Evolutionary conservation across 2,888 invertebrate genomes (phyloP), one percentile per base, ranked within the genome.

Genomic region (Mesoligia furuncula): DNA sequence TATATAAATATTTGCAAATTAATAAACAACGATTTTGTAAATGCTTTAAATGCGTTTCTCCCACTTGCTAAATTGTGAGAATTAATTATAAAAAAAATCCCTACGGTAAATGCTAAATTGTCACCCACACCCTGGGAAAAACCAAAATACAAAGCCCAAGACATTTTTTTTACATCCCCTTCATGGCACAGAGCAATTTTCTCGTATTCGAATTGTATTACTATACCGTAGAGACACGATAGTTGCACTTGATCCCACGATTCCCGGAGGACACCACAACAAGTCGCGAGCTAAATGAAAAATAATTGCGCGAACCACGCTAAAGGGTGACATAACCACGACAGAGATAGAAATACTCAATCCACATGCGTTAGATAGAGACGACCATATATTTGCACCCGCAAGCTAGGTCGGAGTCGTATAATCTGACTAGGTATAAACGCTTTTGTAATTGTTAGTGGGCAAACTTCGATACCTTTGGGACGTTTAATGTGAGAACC

Each of bases 261-360:
- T 75, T 93, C 96, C 92, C 95, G 20, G 15, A 93, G 93, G 96
- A 94, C 90, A 83, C 75, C 86, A 92, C 92, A 91, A 92, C 94
- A 93, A 94, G 93, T 93, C 81, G 83, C 79, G 80, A 78, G 93
- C 94, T 96, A 96, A 96, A 96, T 96, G 95, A 96, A 96, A 96
- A 95, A 96, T 96, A 96, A 96, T 96, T 95, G 95, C 92, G 90
- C 87, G 89, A 87, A 79, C 80, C 77, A 70, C 61, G 77, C 76
- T 78, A 88, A 88, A 90, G 91, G 90, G 91, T 87, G 87, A 90
- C 77, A 86, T 88, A 79, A 89, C 71, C 51, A 66, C 61, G 68
- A 84, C 77, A 81, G 87, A 87, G 83, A 88, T 81, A 88, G 82
- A 64, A 71, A 87, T 83, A 85, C 64, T 5, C 8, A 80, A 78